Evolutionary conservation across 2,113 vertebrate species (phyloP).

Genomic region (Sula dactylatra): DNA sequence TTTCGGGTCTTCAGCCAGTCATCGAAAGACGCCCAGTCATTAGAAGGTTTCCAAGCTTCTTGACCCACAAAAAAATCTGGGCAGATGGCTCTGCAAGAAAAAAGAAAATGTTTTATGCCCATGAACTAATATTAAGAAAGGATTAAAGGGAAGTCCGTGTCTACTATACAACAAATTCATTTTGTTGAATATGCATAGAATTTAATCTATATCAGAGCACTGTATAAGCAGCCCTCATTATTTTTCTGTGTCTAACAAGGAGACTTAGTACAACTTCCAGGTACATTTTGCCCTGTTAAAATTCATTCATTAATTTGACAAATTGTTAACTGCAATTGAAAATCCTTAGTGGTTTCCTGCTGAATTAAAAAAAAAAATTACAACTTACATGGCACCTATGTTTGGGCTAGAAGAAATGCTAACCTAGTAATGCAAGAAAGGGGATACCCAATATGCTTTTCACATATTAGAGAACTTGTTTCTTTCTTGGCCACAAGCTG

Average conservation of each 20-base stretch:
- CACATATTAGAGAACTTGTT: not conserved
- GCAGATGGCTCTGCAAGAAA: constrained; percentile 77
- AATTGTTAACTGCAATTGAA: not conserved
- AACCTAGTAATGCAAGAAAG: not conserved
- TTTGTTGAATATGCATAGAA: not conserved
- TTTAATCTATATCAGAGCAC: not conserved
- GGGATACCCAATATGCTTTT: not conserved
- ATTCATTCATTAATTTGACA: not conserved
- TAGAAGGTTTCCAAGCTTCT: constrained; percentile 81
- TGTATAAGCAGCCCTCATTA: not conserved
- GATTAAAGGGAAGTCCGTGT: not conserved
- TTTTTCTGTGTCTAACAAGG: not conserved
- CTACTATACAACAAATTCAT: not conserved
- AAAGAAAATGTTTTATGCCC: not conserved
- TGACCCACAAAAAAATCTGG: constrained; percentile 90
- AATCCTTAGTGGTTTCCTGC: not conserved
- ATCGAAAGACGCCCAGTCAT: constrained; percentile 79
- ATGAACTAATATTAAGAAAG: not conserved
- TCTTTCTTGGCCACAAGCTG: not conserved
- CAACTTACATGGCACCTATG: fast-evolving
- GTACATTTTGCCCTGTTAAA: not conserved
- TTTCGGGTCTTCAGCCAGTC: constrained; percentile 84
- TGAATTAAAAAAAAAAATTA: not conserved
- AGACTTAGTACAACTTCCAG: not conserved
- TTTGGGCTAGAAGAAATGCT: not conserved